Evolutionary conservation across 2,113 vertebrate genomes (phyloP), one percentile per base, ranked within the genome.

Genomic region (Cyanocitta stelleri): DNA sequence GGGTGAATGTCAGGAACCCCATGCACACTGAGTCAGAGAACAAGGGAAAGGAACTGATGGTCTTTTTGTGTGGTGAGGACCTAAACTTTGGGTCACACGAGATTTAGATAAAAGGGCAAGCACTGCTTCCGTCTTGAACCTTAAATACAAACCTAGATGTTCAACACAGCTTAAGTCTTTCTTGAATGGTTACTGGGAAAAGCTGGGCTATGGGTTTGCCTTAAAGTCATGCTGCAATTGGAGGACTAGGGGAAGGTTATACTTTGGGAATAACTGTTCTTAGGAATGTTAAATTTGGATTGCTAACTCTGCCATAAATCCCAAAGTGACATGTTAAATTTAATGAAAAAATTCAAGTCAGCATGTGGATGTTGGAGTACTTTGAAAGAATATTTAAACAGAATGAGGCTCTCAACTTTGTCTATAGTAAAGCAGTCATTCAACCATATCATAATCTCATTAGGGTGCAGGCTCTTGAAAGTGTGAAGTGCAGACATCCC

Each of bases 381-480:
- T 81, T 87, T 27, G 73, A 71, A 87, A 68, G 81, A 91, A 81
- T 64, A 81, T 92, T 93, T 87, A 67, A 95, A 81, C 69, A 94
- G 80, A 89, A 89, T 26, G 68, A 92, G 30, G 35, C 73, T 86
- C 76, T 93, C 86, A 75, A 29, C 89, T 93, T 95, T 19, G 6
- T 79, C 82, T 93, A 0, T 85, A 64, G 91, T 79, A 67, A 37
- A 79, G 61, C 87, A 95, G 62, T 78, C 73, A 63, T 91, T 95
- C 84, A 93, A 23, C 84, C 58, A 11, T 84, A 64, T 72, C n/a
- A 4, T 95, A 84, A 94, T 91, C 92, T 94, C 85, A 93, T 90
- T 88, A 96, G 79, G 59, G n/a, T 78, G 68, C 84, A 75, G 79
- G 59, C 87, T 95, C 56, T 96, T 77, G 46, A 75, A 95, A 96